These are phyloP conservation scores for Lycaon pictus DNA, from an alignment of 2,113 vertebrate species.

Conservation along the genomic window DNA sequence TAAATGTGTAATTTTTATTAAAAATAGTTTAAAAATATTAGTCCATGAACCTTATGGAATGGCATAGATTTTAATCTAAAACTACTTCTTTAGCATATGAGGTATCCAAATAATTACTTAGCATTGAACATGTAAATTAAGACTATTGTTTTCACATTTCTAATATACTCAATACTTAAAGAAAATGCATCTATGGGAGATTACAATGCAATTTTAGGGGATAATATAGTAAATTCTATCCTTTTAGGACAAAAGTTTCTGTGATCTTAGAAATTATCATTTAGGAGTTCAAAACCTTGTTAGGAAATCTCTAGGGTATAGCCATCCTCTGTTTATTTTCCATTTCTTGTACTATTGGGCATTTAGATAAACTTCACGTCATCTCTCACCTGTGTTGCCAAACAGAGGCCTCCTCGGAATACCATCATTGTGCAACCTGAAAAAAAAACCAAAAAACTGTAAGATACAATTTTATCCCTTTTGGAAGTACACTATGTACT, in stretches of 20 bases:
- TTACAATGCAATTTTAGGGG: not conserved
- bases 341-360: not conserved
- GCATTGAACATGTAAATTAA: not conserved
- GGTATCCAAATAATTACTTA: slow-evolving; percentile 13
- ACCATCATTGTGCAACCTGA: not conserved
- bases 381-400: not conserved
- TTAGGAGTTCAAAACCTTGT: slow-evolving; percentile 22
- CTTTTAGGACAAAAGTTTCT: not conserved
- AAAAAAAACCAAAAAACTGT: not conserved
- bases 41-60: not conserved
- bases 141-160: not conserved
- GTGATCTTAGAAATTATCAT: not conserved
- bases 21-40: not conserved
- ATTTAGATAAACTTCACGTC: slow-evolving; percentile 34
- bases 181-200: not conserved
- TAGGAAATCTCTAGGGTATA: not conserved
- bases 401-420: not conserved
- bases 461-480: slow-evolving; percentile 33
- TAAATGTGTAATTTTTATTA: not conserved
- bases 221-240: slow-evolving; percentile 1
- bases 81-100: not conserved
- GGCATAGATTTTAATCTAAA: slow-evolving; percentile 16
- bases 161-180: not conserved
- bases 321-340: slow-evolving; percentile 56
- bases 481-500: slow-evolving; percentile 53